Percentiles rank a stretch among this genome's conserved stretches.
Evolutionary conservation across 2,888 invertebrate species (phyloP).

Genomic region (Cephus pygmeus): DNA sequence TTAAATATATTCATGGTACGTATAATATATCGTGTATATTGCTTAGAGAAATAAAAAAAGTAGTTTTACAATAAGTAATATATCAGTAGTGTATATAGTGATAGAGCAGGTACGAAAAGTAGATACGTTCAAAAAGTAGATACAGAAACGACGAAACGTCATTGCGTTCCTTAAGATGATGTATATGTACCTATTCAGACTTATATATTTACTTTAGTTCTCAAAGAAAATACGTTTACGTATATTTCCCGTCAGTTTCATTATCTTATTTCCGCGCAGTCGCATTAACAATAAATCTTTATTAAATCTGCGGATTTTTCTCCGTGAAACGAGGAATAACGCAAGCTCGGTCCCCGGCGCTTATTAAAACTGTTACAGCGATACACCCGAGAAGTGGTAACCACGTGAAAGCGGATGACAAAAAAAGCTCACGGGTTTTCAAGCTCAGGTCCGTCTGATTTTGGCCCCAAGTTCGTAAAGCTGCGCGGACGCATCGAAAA

Average conservation of each 20-base stretch:
- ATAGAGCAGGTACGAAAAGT: background rate
- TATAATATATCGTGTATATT: background rate
- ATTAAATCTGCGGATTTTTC: background rate
- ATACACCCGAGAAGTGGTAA: background rate
- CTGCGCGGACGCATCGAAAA: background rate
- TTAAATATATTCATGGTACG: background rate
- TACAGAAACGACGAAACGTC: background rate
- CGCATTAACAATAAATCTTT: no score
- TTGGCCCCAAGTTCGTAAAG: background rate
- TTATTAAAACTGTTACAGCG: background rate
- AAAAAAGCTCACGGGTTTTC: background rate
- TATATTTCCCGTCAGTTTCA: background rate
- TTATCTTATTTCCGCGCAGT: background rate
- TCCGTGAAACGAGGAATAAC: background rate
- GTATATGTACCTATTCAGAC: background rate
- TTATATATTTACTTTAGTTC: background rate
- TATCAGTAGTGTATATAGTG: background rate
- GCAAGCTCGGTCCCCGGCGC: background rate
- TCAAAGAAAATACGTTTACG: background rate
- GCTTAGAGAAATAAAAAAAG: background rate
- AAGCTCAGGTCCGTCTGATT: background rate
- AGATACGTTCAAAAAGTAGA: background rate
- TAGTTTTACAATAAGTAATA: background rate
- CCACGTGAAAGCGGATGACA: no score
- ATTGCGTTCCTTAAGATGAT: background rate